Evolutionary conservation across 2,888 invertebrate genomes (phyloP), one percentile per base, ranked within the genome.

Genomic region (Harpalus rufipes): DNA sequence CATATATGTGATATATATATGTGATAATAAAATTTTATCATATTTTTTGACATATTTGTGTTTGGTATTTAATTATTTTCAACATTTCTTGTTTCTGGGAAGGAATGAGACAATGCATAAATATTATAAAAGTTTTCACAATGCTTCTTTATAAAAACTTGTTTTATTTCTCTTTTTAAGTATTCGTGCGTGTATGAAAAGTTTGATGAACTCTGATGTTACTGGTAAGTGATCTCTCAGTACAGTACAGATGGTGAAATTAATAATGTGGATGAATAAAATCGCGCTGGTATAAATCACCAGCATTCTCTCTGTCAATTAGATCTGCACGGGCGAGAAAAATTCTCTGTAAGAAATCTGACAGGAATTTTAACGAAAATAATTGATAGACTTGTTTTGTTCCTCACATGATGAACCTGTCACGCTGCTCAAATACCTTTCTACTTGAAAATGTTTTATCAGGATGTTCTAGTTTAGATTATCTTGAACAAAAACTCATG

Each of bases 211-310:
- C 44, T 51, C 44, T 51, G 44, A 12, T 12, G 6, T 12, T 12
- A 51, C 10, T 51, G 44, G 44, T 59, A 59, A 59, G 16, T 14
- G 14, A 59, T 14, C 59, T 59, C 32, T 32, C 5, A 32, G 59
- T 14, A 14, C 7, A 59, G 59, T 59, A 51, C 44, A 14, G 59
- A 16, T 59, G 18, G 59, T 59, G 16, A 18, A 59, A 59, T 59
- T 59, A 59, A 59, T 59, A 59, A 59, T 14, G 59, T 59, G 59
- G 59, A 59, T 59, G 14, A 16, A 59, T 59, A 59, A 59, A 14
- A 59, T 16, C 59, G n/a, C 1, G 59, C 59, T 59, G 16, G 39
- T 61, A 61, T 61, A 61, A 61, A 61, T 61, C 59, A 61, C 59
- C 18, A 18, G 18, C 14, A 61, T 61, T 14, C 59, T 61, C 16